phyloP scores from a whole-genome alignment of 2,888 invertebrate species.

The Hemithea aestivaria region DNA sequence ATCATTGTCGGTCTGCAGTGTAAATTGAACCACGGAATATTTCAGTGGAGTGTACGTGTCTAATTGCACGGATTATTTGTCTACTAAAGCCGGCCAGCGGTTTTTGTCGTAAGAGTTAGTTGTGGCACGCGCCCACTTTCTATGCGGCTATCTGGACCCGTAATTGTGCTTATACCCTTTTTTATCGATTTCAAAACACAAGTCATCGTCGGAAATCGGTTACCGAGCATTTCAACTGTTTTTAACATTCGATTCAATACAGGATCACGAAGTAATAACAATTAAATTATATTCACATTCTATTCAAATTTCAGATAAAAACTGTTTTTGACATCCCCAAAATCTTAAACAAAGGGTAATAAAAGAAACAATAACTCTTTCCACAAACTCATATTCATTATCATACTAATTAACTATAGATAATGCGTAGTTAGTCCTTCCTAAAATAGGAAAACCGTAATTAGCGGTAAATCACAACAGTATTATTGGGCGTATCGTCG shows the following conservation, averaged over 20 bases:
- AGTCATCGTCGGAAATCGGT: conserved; percentile 59
- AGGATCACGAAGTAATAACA: too few species aligned
- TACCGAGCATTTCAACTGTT: conserved; percentile 42
- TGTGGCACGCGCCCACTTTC: conserved; percentile 73
- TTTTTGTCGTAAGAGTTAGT: conserved; percentile 52
- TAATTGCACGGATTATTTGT: conserved; percentile 73
- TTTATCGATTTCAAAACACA: conserved; percentile 59
- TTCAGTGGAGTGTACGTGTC: conserved; percentile 62
- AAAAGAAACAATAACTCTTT: too few species aligned
- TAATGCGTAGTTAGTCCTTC: conserved; percentile 11
- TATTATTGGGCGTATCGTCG: conserved; percentile 11
- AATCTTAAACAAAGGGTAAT: conserved; percentile 12
- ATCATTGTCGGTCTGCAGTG: conserved; percentile 51
- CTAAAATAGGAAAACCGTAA: conserved; percentile 21
- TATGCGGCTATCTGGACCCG: conserved; percentile 56
- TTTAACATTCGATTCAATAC: too few species aligned
- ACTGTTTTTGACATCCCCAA: background rate
- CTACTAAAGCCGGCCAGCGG: conserved; percentile 55
- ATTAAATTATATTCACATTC: too few species aligned
- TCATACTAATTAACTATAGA: conserved; percentile 1
- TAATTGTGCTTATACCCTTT: conserved; percentile 66
- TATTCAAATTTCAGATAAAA: background rate
- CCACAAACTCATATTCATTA: background rate
- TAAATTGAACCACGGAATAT: conserved; percentile 69
- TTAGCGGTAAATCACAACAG: conserved; percentile 22